Conservation (phyloP, 2,888 invertebrate species). For the Pseudoips prasinana region DNA sequence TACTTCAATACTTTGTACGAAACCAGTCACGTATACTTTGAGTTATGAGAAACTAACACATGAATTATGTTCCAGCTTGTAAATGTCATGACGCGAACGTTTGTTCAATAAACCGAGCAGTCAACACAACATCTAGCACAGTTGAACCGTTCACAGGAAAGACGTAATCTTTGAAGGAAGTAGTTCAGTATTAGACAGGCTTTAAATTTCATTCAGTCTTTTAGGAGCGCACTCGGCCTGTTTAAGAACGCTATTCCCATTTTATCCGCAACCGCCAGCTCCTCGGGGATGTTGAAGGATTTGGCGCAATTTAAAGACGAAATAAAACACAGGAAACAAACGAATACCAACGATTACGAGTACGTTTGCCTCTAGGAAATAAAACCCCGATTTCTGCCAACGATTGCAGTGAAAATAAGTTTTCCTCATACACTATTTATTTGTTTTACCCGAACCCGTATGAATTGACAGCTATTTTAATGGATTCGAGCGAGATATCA, state of each 20-base stretch:
- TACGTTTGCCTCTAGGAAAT: constrained; percentile 37
- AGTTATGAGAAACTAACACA: constrained; percentile 31
- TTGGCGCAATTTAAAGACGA: constrained; percentile 53
- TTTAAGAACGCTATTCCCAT: constrained; percentile 62
- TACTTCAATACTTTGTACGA: constrained; percentile 29
- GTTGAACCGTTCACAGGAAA: constrained; percentile 7
- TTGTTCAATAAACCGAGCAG: constrained; percentile 12
- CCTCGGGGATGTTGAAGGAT: constrained; percentile 62
- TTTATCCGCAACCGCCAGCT: constrained; percentile 47
- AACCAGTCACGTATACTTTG: constrained; percentile 29
- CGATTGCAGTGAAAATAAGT: constrained; percentile 42
- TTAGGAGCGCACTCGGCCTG: constrained; percentile 48
- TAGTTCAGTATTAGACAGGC: constrained; percentile 42
- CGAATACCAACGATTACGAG: constrained; percentile 28
- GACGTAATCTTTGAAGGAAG: constrained; percentile 2
- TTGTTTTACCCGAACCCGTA: constrained; percentile 40
- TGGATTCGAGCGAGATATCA: constrained; percentile 8
- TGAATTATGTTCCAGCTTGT: constrained; percentile 27
- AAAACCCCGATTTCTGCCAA: constrained; percentile 47
- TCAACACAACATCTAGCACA: constrained; percentile 10
- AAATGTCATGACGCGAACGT: constrained; percentile 17
- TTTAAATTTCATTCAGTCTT: constrained; percentile 60
- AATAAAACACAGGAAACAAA: constrained; percentile 45
- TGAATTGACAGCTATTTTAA: constrained; percentile 24
- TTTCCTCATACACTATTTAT: constrained; percentile 46